Base-by-base conservation (phyloP, 1,140 invertebrate genomes). In the Euwallacea fornicatus region DNA sequence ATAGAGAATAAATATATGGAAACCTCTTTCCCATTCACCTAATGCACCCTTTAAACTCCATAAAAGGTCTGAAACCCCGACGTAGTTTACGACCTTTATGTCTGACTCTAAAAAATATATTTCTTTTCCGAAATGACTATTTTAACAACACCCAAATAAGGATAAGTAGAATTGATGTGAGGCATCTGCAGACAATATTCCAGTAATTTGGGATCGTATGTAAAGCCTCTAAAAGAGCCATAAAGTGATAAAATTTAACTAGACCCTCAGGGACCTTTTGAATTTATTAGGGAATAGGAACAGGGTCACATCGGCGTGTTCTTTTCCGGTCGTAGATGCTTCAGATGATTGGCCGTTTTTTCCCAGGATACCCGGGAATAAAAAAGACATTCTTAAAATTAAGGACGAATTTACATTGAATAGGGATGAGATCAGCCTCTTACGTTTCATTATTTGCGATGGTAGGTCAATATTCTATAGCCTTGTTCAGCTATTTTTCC, bases 361-460 rank as follows among this genome's bases (percentile, higher is more conserved):
- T 46, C 6, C 10, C 44, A 50, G 10, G 41, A 33, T 60, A 55
- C 42, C 58, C 41, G n/a, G 42, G 66, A 55, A 58, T 68, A 68
- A 68, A 59, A 59, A 68, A 68, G 66, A 21, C 15, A 44, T 68
- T 60, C 70, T 74, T 73, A 76, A 77, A 75, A 65, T 54, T 65
- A 65, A 47, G 47, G 63, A n/a, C 50, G 50, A 53, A 53, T 65
- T 65, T 50, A 54, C 63, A 65, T 53, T 13, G 46, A 54, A 53
- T 41, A n/a, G n/a, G 11, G 63, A 33, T 33, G 21, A 33, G 21
- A 33, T 33, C 21, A 33, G 21, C 21, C 21, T 33, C 21, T 33
- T 33, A 33, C 21, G 21, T 33, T 33, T 33, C 21, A 33, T 33
- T 33, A 33, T 33, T 33, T 33, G 21, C 21, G 21, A 33, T 33